Conservation (phyloP, 2,888 invertebrate genomes). For the Rhagonycha fulva region DNA sequence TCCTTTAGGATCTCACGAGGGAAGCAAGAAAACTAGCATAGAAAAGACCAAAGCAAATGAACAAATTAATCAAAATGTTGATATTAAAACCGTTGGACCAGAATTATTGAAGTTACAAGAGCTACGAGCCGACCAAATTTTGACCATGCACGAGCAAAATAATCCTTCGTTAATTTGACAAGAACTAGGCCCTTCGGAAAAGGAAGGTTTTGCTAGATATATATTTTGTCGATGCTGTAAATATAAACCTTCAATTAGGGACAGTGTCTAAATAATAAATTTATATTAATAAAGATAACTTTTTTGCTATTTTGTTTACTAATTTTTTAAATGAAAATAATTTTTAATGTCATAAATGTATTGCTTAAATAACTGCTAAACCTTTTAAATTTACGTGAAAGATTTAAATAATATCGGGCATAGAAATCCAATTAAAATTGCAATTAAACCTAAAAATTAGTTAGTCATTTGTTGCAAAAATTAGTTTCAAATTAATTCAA, state of each 20-base stretch:
- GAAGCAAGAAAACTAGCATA: conserved; percentile 5
- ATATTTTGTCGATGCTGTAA: conserved; percentile 56
- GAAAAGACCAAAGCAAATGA: conserved; percentile 13
- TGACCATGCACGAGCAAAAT: conserved; percentile 36
- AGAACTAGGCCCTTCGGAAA: conserved; percentile 49
- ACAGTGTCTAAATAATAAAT: conserved; percentile 48
- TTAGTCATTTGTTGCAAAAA: not conserved
- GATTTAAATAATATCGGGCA: no score
- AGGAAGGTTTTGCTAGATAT: conserved; percentile 52
- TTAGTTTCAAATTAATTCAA: no score
- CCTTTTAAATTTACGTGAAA: not conserved
- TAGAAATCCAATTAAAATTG: no score
- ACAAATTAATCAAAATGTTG: conserved; percentile 10
- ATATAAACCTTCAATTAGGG: conserved; percentile 49
- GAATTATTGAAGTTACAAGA: conserved; percentile 39
- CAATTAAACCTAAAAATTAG: conserved; percentile 2
- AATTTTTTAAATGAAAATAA: conserved; percentile 35
- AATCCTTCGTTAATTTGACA: conserved; percentile 51
- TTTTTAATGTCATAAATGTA: conserved; percentile 1
- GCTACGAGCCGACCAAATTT: conserved; percentile 41
- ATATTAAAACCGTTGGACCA: conserved; percentile 3
- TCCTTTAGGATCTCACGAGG: conserved; percentile 18
- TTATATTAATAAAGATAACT: conserved; percentile 27
- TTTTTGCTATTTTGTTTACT: conserved; percentile 37
- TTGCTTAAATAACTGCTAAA: not conserved